Percentiles rank a stretch among this genome's conserved stretches.
phyloP scores from a whole-genome alignment of 2,888 invertebrate species.

The Scotopteryx bipunctaria region DNA sequence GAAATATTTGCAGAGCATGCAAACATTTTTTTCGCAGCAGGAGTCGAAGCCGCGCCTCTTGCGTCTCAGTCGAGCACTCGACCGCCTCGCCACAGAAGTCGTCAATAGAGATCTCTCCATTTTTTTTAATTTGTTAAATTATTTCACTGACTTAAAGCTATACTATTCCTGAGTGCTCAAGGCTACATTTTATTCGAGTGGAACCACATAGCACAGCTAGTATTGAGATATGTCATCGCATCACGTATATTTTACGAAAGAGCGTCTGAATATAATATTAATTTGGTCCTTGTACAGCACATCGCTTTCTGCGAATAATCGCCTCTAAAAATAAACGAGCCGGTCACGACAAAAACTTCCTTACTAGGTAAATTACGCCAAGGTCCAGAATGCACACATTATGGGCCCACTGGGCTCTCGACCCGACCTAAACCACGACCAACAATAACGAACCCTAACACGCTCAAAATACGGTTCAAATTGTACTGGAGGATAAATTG shows the following conservation, averaged over 20 bases:
- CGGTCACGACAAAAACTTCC: conserved; percentile 49
- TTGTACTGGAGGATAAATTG: neutral
- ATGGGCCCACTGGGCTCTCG: conserved; percentile 36
- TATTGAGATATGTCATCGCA: neutral
- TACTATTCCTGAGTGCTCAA: no score
- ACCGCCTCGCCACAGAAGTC: no score
- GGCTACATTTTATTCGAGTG: no score
- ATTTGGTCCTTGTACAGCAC: conserved; percentile 4
- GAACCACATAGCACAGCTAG: no score
- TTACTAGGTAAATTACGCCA: conserved; percentile 40
- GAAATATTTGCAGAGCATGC: no score
- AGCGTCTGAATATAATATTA: conserved; percentile 19
- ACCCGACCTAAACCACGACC: conserved; percentile 7
- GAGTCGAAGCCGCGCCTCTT: no score
- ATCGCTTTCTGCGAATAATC: conserved; percentile 24
- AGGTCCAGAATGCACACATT: conserved; percentile 50
- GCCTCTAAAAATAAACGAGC: conserved; percentile 43
- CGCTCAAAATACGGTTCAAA: neutral
- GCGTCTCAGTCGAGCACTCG: no score
- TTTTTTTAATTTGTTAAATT: no score
- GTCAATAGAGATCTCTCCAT: no score
- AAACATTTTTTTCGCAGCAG: no score
- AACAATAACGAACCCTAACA: conserved; percentile 12
- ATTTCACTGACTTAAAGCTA: no score
- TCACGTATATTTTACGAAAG: neutral